Conservation (phyloP, 2,113 vertebrate species). For the Podocnemis expansa region DNA sequence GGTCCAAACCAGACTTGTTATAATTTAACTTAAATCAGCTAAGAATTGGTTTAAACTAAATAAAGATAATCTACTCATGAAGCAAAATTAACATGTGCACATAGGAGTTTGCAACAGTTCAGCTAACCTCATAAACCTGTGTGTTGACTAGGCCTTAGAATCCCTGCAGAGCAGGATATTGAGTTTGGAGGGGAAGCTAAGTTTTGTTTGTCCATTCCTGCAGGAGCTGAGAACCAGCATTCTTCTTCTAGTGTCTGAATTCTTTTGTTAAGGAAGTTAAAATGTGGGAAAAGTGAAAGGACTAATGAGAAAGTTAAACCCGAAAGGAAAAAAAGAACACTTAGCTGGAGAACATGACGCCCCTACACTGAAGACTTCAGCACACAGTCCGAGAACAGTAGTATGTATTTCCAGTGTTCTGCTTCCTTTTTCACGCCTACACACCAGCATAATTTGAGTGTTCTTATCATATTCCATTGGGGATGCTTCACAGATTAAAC, state of each 20-base stretch:
- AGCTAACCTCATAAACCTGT: neutral
- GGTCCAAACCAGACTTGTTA: neutral
- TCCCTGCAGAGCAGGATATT: neutral
- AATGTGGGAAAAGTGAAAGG: neutral
- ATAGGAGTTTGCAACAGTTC: neutral
- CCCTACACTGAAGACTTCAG: neutral
- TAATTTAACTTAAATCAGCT: neutral
- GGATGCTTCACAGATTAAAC: slow-evolving; percentile 31
- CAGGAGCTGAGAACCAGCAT: neutral
- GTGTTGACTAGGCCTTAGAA: neutral
- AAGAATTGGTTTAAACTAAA: neutral
- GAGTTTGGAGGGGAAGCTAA: neutral
- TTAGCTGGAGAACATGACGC: neutral
- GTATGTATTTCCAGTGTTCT: neutral
- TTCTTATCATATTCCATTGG: neutral
- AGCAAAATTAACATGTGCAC: neutral
- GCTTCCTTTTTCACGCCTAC: neutral
- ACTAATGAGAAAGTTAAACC: neutral
- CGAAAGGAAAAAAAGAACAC: neutral
- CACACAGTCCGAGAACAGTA: neutral
- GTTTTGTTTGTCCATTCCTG: neutral
- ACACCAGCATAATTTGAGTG: neutral
- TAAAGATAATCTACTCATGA: neutral
- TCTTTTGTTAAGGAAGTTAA: neutral
- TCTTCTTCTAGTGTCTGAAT: neutral